Conservation (phyloP, 2,888 invertebrate species). For the Lacanobia oleracea region DNA sequence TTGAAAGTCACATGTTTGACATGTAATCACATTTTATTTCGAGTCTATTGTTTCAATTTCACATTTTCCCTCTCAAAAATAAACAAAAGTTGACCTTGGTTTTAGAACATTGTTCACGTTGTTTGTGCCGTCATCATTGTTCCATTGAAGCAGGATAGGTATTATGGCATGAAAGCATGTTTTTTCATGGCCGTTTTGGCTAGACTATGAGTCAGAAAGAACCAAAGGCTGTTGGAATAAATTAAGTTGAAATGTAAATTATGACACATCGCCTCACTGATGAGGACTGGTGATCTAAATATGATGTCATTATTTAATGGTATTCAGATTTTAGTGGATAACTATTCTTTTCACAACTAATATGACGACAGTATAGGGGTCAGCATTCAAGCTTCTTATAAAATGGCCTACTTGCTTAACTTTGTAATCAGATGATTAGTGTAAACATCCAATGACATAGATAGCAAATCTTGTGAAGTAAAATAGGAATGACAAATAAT, state of each 20-base stretch:
- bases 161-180: slow-evolving; percentile 1
- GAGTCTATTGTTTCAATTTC: slow-evolving; percentile 13
- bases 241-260: slow-evolving; percentile 33
- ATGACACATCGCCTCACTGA: slow-evolving; percentile 23
- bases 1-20: slow-evolving; percentile 15
- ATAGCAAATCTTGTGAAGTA: background rate
- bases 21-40: slow-evolving; percentile 7
- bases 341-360: background rate
- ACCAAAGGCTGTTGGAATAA: slow-evolving; percentile 32
- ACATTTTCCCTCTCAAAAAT: slow-evolving; percentile 15
- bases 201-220: slow-evolving; percentile 49
- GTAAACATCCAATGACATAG: background rate
- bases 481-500: slow-evolving; percentile 6
- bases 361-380: background rate
- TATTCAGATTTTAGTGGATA: background rate
- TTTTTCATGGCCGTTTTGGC: slow-evolving; percentile 34
- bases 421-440: background rate
- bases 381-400: background rate
- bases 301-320: slow-evolving; percentile 30
- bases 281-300: slow-evolving; percentile 13
- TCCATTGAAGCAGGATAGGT: slow-evolving; percentile 11
- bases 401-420: background rate
- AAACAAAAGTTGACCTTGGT: slow-evolving; percentile 10
- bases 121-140: slow-evolving; percentile 6
- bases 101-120: slow-evolving; percentile 12